These are phyloP conservation scores for Calosoma granatense DNA, from an alignment of 1,140 invertebrate genomes.

Conservation along the genomic window DNA sequence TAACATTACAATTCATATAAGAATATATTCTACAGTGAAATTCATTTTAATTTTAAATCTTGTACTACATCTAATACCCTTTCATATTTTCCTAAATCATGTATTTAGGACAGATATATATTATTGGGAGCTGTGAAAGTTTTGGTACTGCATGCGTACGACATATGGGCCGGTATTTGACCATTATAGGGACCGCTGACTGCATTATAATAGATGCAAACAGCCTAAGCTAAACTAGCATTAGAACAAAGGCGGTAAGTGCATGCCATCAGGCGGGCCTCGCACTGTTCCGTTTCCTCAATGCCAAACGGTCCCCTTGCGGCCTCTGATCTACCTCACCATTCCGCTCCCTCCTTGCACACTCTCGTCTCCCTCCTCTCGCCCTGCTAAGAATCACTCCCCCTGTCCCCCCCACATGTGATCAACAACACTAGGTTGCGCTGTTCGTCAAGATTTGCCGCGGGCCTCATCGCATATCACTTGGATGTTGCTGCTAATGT, in stretches of 20 bases:
- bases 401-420: no score
- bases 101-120: no score
- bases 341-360: neutral
- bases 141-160: neutral
- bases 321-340: conserved; percentile 1
- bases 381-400: neutral
- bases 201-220: conserved; percentile 8
- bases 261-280: neutral
- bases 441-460: no score
- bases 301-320: conserved; percentile 4
- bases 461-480: no score
- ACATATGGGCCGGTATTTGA: conserved; percentile 4
- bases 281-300: conserved; percentile 5
- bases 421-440: no score
- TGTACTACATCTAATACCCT: no score
- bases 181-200: conserved; percentile 6
- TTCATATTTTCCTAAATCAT: no score
- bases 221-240: conserved; percentile 4
- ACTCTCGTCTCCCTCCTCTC: neutral
- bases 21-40: no score
- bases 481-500: no score
- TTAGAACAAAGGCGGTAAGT: conserved; percentile 6
- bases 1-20: no score
- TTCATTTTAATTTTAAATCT: no score
- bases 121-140: no score